Percentiles rank a stretch among this genome's conserved stretches.
phyloP scores from a whole-genome alignment of 2,888 invertebrate species.

The Seladonia tumulorum region DNA sequence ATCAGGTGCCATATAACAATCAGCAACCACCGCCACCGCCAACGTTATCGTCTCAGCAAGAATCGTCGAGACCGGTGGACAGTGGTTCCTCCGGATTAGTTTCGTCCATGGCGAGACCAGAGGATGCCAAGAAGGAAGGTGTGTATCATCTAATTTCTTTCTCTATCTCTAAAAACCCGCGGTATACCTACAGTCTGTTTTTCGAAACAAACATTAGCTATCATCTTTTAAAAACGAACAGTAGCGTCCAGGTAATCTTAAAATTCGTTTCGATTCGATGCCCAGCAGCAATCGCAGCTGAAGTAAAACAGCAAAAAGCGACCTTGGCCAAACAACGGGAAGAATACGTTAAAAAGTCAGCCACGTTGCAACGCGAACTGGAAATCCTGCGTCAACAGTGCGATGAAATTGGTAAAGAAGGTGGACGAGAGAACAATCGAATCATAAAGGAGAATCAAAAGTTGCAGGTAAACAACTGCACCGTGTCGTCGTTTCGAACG shows the following conservation, averaged over 20 bases:
- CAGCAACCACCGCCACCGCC: slow-evolving; percentile 80
- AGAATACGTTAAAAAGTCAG: slow-evolving; percentile 91
- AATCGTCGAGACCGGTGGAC: slow-evolving; percentile 76
- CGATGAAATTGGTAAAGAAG: slow-evolving; percentile 90
- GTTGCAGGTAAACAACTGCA: slow-evolving; percentile 88
- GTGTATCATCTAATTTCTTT: slow-evolving; percentile 36
- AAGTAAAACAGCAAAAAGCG: slow-evolving; percentile 93
- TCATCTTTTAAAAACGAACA: background rate
- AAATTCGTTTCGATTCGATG: slow-evolving; percentile 54
- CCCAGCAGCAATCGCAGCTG: slow-evolving; percentile 90
- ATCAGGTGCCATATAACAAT: slow-evolving; percentile 80
- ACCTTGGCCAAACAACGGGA: slow-evolving; percentile 92
- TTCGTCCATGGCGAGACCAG: slow-evolving; percentile 76
- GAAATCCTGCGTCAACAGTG: slow-evolving; percentile 92
- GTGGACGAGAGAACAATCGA: slow-evolving; percentile 91
- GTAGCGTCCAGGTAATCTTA: slow-evolving; percentile 8
- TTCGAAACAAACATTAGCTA: background rate
- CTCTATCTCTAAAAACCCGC: background rate
- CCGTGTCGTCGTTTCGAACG: background rate
- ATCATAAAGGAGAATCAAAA: slow-evolving; percentile 94
- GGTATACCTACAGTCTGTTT: background rate
- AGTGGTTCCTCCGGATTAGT: slow-evolving; percentile 68
- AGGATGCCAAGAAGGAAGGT: slow-evolving; percentile 84
- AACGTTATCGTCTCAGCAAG: slow-evolving; percentile 73
- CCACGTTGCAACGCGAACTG: slow-evolving; percentile 90